Evolutionary conservation across 2,888 invertebrate genomes (phyloP), one percentile per base, ranked within the genome.

Genomic region (Eupithecia dodoneata): DNA sequence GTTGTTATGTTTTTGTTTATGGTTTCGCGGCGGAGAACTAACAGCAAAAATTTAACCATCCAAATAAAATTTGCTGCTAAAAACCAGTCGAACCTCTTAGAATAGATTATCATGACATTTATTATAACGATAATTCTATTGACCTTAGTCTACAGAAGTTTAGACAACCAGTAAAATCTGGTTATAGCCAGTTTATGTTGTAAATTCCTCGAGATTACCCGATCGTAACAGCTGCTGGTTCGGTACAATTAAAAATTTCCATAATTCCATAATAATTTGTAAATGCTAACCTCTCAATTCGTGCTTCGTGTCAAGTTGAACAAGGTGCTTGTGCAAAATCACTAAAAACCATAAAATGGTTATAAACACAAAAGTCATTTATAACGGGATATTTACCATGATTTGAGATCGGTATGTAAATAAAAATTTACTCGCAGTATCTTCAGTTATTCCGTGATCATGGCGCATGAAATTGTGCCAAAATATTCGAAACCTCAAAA

Each of bases 251-350:
- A 75, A 79, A 81, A 55, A 84, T 85, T 84, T 78, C 72, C 83
- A 87, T 84, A 81, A 81, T 81, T 72, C 72, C 44, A 82, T 85
- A 15, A 52, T 80, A 81, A 72, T 78, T 73, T 76, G 77, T 81
- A 79, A 75, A 76, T 80, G 79, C 81, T 74, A 71, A 76, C 80
- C 80, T 78, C 79, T 77, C 83, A 83, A 84, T 82, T 74, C 79
- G 66, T 76, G 83, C 83, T 80, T 76, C 80, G 73, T 87, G 87
- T 87, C 87, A 87, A 88, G 87, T 84, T 87, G 78, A 87, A 82
- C 88, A 59, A 80, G 83, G 59, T n/a, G 15, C 71, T 83, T 82
- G 83, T 83, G 82, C 83, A 85, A 84, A 82, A 78, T 72, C 6
- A 15, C 7, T 66, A 30, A 63, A 65, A 6, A 44, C 44, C 44